A percentile compares a stretch with the other conserved stretches of the same genome.
Evolutionary conservation across 2,113 vertebrate genomes (phyloP).

Genomic region (Sclerurus mexicanus): DNA sequence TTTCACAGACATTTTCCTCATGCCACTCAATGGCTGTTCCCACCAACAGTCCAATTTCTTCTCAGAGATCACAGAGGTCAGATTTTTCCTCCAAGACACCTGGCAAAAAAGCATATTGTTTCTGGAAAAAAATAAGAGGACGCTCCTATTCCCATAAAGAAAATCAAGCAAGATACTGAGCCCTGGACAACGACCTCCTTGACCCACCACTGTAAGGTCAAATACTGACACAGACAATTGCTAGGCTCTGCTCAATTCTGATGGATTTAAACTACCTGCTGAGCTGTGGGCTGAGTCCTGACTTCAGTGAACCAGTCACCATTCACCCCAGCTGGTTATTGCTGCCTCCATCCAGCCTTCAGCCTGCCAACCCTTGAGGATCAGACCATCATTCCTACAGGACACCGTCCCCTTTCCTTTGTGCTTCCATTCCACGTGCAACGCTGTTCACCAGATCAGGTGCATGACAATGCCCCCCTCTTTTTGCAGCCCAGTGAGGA

Average conservation of each 20-base stretch:
- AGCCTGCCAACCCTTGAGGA: background rate
- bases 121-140: background rate
- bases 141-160: background rate
- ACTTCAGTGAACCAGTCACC: background rate
- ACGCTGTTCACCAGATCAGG: background rate
- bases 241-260: background rate
- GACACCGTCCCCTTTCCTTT: background rate
- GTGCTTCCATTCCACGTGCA: background rate
- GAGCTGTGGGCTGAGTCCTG: background rate
- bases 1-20: background rate
- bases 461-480: background rate
- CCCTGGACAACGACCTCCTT: background rate
- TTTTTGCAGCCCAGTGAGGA: background rate
- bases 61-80: background rate
- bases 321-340: background rate
- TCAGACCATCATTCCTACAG: background rate
- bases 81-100: background rate
- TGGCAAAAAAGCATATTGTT: background rate
- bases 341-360: background rate
- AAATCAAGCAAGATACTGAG: background rate
- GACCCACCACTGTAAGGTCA: background rate
- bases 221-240: background rate
- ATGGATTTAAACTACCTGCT: background rate
- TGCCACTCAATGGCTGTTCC: background rate
- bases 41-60: background rate